These are phyloP conservation scores for Trichoplusia ni DNA, from an alignment of 1,140 invertebrate species.

Conservation along the genomic window DNA sequence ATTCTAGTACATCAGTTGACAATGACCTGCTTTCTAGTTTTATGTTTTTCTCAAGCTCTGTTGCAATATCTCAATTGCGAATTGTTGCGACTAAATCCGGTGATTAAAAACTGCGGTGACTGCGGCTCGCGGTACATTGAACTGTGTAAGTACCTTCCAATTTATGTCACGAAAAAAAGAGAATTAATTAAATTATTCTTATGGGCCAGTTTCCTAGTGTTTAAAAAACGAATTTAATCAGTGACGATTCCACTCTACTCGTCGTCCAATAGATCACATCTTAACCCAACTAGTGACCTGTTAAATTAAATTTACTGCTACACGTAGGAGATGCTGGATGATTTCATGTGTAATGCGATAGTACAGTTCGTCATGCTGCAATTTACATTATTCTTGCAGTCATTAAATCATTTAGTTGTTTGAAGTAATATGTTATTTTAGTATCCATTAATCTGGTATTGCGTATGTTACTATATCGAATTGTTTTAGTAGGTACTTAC, in stretches of 20 bases:
- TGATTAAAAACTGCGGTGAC: background rate
- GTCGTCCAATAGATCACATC: conserved; percentile 45
- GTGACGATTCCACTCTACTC: conserved; percentile 50
- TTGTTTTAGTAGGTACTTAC: too few relatives aligned
- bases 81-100: background rate
- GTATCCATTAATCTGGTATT: too few relatives aligned
- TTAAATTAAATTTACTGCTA: conserved; percentile 60
- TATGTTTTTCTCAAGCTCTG: conserved; percentile 36
- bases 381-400: background rate
- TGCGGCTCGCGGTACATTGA: conserved; percentile 4
- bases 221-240: conserved; percentile 51
- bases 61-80: conserved; percentile 33
- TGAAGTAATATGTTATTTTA: too few relatives aligned
- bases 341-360: conserved; percentile 37
- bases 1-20: conserved; percentile 38
- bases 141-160: conserved; percentile 5
- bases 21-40: conserved; percentile 62
- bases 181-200: conserved; percentile 47
- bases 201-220: conserved; percentile 50
- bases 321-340: conserved; percentile 42
- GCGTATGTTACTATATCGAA: too few relatives aligned
- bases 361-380: conserved; percentile 1
- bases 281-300: conserved; percentile 61
- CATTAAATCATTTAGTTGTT: conserved; percentile 1
- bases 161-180: conserved; percentile 38